These are phyloP conservation scores for Caiman crocodilus DNA, from an alignment of 2,797 vertebrate genomes.

Conservation along the genomic window DNA sequence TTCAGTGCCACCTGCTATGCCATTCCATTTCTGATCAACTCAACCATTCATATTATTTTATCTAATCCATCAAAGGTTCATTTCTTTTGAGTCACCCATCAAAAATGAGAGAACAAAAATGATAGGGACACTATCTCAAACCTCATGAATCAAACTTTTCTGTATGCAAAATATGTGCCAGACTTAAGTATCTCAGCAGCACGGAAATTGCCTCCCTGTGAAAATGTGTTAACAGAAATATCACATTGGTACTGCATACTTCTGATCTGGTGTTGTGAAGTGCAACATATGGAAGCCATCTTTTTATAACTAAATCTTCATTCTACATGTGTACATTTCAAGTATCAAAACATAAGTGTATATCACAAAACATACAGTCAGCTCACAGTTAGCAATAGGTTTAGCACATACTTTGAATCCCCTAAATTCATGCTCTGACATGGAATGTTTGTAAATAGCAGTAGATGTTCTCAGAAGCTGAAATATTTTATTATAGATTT, in stretches of 20 bases:
- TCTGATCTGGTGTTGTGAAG: conserved; percentile 61
- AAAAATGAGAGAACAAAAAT: conserved; percentile 35
- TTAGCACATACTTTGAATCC: conserved; percentile 35
- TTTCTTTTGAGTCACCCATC: background rate
- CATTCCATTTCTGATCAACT: background rate
- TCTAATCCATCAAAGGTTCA: background rate
- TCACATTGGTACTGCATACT: conserved; percentile 48
- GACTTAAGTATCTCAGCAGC: conserved; percentile 61
- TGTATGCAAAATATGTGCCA: conserved; percentile 61
- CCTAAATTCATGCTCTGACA: background rate
- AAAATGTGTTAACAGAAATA: conserved; percentile 75
- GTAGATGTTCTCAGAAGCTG: background rate
- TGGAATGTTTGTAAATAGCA: conserved; percentile 9
- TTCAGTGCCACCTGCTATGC: background rate
- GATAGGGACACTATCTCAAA: conserved; percentile 10
- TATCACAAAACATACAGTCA: conserved; percentile 49
- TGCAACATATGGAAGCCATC: conserved; percentile 47
- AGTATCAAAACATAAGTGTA: conserved; percentile 46
- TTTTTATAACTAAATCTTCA: conserved; percentile 41
- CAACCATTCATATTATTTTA: background rate
- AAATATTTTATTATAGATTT: conserved; percentile 36
- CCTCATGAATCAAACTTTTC: conserved; percentile 60
- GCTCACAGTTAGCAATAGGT: conserved; percentile 32
- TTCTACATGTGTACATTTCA: conserved; percentile 44
- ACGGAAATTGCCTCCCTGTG: conserved; percentile 70